A percentile compares a stretch with the other conserved stretches of the same genome.
These are phyloP conservation scores for Yasuhikotakia modesta DNA, from an alignment of 2,797 vertebrate species.

Conservation along the genomic window DNA sequence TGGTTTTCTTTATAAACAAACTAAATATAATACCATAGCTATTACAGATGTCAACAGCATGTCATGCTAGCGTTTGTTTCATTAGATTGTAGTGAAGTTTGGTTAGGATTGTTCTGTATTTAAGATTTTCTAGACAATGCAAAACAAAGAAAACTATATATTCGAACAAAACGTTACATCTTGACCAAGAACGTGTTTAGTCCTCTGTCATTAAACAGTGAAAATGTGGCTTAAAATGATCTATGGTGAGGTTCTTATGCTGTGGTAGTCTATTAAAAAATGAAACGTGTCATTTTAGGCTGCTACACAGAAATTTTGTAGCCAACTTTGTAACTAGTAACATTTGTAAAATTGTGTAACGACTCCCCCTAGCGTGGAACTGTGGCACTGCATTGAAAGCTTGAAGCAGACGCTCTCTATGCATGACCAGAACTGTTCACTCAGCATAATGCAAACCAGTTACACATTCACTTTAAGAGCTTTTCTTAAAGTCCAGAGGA, in stretches of 20 bases:
- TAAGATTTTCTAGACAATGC: constrained; percentile 25
- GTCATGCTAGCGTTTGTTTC: constrained; percentile 47
- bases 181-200: constrained; percentile 42
- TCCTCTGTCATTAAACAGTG: constrained; percentile 63
- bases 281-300: neutral
- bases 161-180: constrained; percentile 36
- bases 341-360: neutral
- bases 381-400: neutral
- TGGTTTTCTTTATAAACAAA: constrained; percentile 22
- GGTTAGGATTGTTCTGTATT: constrained; percentile 49
- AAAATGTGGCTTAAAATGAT: constrained; percentile 51
- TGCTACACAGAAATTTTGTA: neutral
- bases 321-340: neutral
- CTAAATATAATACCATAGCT: constrained; percentile 38
- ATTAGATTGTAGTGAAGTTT: constrained; percentile 48
- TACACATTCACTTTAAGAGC: neutral
- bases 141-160: constrained; percentile 21
- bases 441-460: neutral
- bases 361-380: constrained; percentile 17
- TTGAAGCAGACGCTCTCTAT: neutral
- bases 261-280: neutral
- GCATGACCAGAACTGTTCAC: neutral
- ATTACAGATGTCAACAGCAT: constrained; percentile 49
- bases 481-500: neutral
- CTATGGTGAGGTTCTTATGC: constrained; percentile 9